Base-by-base conservation (phyloP, 2,797 vertebrate species). In the Gila robusta region DNA sequence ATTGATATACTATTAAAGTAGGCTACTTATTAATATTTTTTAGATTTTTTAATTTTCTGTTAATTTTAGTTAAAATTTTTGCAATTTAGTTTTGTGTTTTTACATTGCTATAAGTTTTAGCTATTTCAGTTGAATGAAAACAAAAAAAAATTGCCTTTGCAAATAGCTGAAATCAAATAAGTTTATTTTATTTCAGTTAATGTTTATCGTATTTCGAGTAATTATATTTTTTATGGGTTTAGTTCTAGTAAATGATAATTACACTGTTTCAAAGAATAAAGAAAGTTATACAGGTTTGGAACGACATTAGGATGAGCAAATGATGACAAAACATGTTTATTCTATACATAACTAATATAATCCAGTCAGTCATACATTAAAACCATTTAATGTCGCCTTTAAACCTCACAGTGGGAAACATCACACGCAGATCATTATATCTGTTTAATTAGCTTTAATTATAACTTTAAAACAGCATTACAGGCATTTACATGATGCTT, bases 401-500 rank as follows among this genome's bases (percentile, higher is more conserved):
- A 39, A 37, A 39, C 21, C 16, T 23, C 28, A 52, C 21, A n/a
- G 19, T 6, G 0, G 26, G 10, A 67, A 67, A 23, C 41, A 35
- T 81, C 41, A 67, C 81, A 62, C 1, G 0, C 69, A 59, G 16
- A 28, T 72, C 16, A 59, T 71, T 8, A 82, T 44, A 47, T 62
- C 19, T 21, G 19, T 35, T 62, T 74, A 72, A 82, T 82, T 82
- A 59, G 6, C 23, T 12, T 44, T 82, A 82, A 82, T 82, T 32
- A 72, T 41, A 32, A 62, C n/a, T 41, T 59, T 59, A 21, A 79
- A 28, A 39, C 10, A 3, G n/a, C 52, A 59, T 82, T 59, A 82
- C 49, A 72, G 17, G 49, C 52, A 28, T 69, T 78, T 66, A 67
- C 32, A 84, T 52, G 83, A 52, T 70, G 23, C 37, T 21, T 70